Base-by-base conservation (phyloP, 2,888 invertebrate species). In the Pyrgus malvae region DNA sequence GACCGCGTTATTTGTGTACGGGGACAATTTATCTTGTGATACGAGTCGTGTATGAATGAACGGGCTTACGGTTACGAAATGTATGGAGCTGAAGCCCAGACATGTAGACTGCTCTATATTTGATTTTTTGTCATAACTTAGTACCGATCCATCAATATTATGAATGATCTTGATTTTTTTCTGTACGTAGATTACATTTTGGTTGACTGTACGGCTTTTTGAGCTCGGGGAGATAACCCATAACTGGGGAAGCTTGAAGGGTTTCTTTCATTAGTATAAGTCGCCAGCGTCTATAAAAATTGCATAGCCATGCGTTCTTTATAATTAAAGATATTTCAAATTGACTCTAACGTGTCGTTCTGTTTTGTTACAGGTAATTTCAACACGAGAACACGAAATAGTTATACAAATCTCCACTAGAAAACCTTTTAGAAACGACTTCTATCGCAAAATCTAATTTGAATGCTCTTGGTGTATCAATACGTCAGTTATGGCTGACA, bases 11-110 rank as follows among this genome's bases (percentile, higher is more conserved):
- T 87, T 86, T 85, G 83, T 85, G 77, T 82, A 76, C 75, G 65
- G 72, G 73, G 78, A 84, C 81, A 81, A 89, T 89, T 84, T 85
- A 86, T 88, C 87, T 88, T 87, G 67, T 70, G 78, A 83, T 80
- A 81, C 83, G 78, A 79, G 73, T 70, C 64, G 72, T 69, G 76
- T 82, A 83, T 87, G 84, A 86, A 86, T 88, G 86, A 83, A 78
- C 78, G 71, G 79, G 80, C 77, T 78, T 80, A 80, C 72, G 74
- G 75, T 72, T 73, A 78, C 75, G 72, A 72, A 69, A 78, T 71
- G 69, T 72, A 74, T 74, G 68, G 66, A 78, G 77, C 71, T 69
- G 72, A 37, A 17, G 37, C 37, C 37, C n/a, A 55, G 59, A 63
- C 58, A 49, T 60, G 62, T 41, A 42, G 44, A 41, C 41, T 21